These are phyloP conservation scores for Andrena bicolor DNA, from an alignment of 2,888 invertebrate genomes.

Conservation along the genomic window DNA sequence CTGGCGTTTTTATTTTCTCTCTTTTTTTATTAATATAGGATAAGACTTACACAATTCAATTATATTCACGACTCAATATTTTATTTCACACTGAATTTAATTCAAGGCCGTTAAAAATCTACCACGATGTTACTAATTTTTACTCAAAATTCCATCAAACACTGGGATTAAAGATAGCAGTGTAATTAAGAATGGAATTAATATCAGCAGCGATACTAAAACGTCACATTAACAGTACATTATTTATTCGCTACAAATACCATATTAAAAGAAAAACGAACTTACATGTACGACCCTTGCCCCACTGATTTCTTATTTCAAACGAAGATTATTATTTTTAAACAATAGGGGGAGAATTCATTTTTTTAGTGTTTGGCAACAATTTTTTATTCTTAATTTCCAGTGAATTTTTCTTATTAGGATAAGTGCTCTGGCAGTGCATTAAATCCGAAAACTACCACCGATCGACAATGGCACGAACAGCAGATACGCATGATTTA, in stretches of 20 bases:
- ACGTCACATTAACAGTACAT: not conserved
- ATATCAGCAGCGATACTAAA: not conserved
- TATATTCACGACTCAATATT: too few relatives aligned
- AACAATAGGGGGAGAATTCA: not conserved
- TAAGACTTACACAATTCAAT: too few relatives aligned
- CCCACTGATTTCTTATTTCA: not conserved
- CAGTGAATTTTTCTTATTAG: not conserved
- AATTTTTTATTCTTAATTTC: not conserved
- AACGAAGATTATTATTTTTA: not conserved
- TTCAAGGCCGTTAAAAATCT: too few relatives aligned
- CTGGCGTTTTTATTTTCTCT: too few relatives aligned
- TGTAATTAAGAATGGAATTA: not conserved
- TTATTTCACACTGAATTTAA: too few relatives aligned
- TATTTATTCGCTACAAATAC: not conserved
- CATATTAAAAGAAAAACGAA: not conserved
- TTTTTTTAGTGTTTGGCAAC: not conserved
- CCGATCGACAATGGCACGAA: conserved; percentile 34
- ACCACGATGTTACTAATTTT: too few relatives aligned
- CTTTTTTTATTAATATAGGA: too few relatives aligned
- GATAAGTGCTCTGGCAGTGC: not conserved
- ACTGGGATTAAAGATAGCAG: not conserved
- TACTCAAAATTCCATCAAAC: not conserved
- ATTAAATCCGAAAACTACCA: conserved; percentile 31
- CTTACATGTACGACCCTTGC: not conserved
- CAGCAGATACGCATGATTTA: conserved; percentile 55